Base-by-base conservation (phyloP, 1,140 invertebrate genomes). In the Orius laevigatus region DNA sequence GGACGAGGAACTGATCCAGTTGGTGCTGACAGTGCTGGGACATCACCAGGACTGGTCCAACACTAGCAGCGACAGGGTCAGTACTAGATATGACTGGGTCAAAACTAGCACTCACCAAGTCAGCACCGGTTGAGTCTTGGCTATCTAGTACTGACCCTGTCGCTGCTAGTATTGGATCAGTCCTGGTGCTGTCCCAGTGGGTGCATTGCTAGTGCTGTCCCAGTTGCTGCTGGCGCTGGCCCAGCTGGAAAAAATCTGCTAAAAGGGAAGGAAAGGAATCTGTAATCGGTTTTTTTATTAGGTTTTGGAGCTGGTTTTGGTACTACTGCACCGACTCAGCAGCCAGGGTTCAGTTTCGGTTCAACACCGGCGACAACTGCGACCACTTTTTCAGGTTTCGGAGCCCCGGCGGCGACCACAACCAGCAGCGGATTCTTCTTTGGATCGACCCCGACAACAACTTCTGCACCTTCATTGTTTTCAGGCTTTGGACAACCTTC, bases 391-490 rank as follows among this genome's bases (percentile, higher is more conserved):
- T 65, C 68, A 36, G 68, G 67, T 9, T 76, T 76, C 63, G 70
- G 73, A 15, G 61, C 63, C 16, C 75, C 75, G 62, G 73, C 72
- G 6, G 58, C 69, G 42, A 56, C 59, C 33, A 58, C 63, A 15
- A 62, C 56, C 10, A 20, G 33, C 47, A 36, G 42, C 36, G 41
- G 47, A 35, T 53, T 49, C 40, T 19, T 34, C 19, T 44, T 57
- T 48, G 49, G 41, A 10, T 33, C 46, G 15, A 45, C 55, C 1
- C 41, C 53, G 3, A 51, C 56, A 4, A 46, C 52, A 1, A 53
- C 55, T 20, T 16, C 52, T 12, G 25, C 52, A 14, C 49, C 54
- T 32, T 53, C 53, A 34, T 49, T 60, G 9, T 59, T 60, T 52
- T 56, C 56, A 32, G 55, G 57, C 12, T 59, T 60, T 51, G 59